Base-by-base conservation (phyloP, 2,797 vertebrate species). In the Notoglanidium macrostoma region DNA sequence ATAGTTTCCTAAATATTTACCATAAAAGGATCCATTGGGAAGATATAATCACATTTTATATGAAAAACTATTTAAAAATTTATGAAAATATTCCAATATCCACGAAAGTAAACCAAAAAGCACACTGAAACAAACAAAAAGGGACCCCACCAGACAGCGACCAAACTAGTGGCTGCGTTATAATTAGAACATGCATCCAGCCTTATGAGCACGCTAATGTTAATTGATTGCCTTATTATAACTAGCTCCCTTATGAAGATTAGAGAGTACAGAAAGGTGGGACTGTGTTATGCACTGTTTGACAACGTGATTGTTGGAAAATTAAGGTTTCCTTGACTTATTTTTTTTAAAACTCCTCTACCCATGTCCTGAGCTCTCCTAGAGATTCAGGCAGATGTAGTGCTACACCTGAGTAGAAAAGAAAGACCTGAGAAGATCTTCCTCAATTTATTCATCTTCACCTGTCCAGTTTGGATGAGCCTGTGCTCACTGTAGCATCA, bases 121-220 rank as follows among this genome's bases (percentile, higher is more conserved):
- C 74, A 40, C 19, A 59, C 19, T 59, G 9, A 23, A 79, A 59
- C 54, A 57, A 5, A 79, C 7, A 57, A 78, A 79, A 59, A 12
- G 19, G 14, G 17, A 83, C 26, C 29, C n/a, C 35, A 11, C 15
- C 26, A 85, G 51, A 32, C 46, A 77, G n/a, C 46, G 44, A 77
- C 32, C 32, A 67, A n/a, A 85, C n/a, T 35, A 85, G 40, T 32
- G 44, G 10, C 29, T 65, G 84, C 3, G 59, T 77, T 32, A 85
- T 65, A 54, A 78, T 67, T 85, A 85, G 15, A 51, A 21, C 14
- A 51, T 26, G 65, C n/a, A 35, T 46, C 10, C 49, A 35, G 17
- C 10, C n/a, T 70, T 84, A 84, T 72, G 82, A 72, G 32, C 21
- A 8, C 15, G 35, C 59, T 57, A 72, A 84, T 73, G 68, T 59